These are phyloP conservation scores for Scarus forsteni DNA, from an alignment of 2,797 vertebrate species.

Conservation along the genomic window DNA sequence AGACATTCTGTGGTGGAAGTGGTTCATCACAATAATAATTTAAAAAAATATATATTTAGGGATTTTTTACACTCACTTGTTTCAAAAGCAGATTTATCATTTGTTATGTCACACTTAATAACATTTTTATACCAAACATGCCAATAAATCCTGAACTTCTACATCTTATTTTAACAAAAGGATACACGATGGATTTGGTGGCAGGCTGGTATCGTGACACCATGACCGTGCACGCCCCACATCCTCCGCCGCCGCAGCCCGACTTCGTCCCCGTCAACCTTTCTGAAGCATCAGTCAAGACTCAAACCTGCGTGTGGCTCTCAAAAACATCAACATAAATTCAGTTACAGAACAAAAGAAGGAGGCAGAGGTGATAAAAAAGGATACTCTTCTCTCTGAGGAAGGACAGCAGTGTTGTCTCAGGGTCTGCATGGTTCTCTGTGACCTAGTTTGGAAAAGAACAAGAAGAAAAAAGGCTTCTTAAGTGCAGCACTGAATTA, in stretches of 20 bases:
- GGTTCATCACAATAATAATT: too few species aligned
- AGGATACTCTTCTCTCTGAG: conserved; percentile 89
- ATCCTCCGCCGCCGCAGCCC: conserved; percentile 91
- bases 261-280: conserved; percentile 90
- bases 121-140: too few species aligned
- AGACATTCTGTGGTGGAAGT: too few species aligned
- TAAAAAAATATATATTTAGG: too few species aligned
- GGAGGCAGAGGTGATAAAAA: not conserved
- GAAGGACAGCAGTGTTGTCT: conserved; percentile 87
- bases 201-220: conserved; percentile 78
- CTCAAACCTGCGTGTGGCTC: not conserved
- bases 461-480: too few species aligned
- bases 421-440: conserved; percentile 88
- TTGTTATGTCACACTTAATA: too few species aligned
- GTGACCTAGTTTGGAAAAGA: conserved; percentile 76
- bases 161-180: conserved; percentile 35
- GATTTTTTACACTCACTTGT: too few species aligned
- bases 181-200: conserved; percentile 82
- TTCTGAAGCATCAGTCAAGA: conserved; percentile 81
- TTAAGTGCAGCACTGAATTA: not conserved
- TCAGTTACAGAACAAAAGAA: not conserved
- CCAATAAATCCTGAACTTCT: too few species aligned
- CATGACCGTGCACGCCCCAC: conserved; percentile 90
- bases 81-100: too few species aligned
- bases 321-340: not conserved